These are phyloP conservation scores for Syritta pipiens DNA, from an alignment of 2,888 invertebrate genomes.

Conservation along the genomic window DNA sequence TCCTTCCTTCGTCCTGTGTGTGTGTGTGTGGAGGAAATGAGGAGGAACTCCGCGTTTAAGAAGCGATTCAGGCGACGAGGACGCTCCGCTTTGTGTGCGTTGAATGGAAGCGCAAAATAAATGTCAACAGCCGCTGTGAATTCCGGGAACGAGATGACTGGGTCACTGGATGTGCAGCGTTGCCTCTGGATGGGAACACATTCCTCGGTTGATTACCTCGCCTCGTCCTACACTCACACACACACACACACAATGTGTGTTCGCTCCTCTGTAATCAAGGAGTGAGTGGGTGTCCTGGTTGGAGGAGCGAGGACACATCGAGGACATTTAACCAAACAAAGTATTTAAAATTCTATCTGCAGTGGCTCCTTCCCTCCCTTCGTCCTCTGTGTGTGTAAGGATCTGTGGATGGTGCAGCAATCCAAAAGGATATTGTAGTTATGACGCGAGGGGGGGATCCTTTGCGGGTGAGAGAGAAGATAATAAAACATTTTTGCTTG, in stretches of 20 bases:
- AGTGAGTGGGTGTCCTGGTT: conserved; percentile 14
- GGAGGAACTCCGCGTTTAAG: conserved; percentile 38
- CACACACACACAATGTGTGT: conserved; percentile 20
- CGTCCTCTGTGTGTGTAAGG: not conserved
- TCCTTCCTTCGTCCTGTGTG: not conserved
- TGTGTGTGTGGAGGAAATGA: conserved; percentile 14
- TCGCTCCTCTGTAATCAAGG: conserved; percentile 44
- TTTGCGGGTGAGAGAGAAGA: conserved; percentile 10
- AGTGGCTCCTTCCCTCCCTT: not conserved
- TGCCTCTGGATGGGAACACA: conserved; percentile 37
- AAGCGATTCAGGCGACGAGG: too few relatives aligned
- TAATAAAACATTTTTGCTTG: conserved; percentile 38
- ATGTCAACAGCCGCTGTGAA: conserved; percentile 60
- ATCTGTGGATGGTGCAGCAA: not conserved
- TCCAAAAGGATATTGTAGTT: conserved; percentile 38
- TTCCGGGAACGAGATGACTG: conserved; percentile 61
- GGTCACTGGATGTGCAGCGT: conserved; percentile 52
- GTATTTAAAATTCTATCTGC: conserved; percentile 55
- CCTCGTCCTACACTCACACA: not conserved
- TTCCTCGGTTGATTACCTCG: conserved; percentile 55
- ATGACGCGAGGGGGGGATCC: conserved; percentile 34
- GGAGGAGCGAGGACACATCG: not conserved
- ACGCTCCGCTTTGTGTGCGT: too few relatives aligned
- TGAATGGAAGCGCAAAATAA: conserved; percentile 5
- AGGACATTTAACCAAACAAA: conserved; percentile 49